Percentiles rank a stretch among this genome's conserved stretches.
Evolutionary conservation across 2,888 invertebrate species (phyloP).

Genomic region (Laspeyria flexula): DNA sequence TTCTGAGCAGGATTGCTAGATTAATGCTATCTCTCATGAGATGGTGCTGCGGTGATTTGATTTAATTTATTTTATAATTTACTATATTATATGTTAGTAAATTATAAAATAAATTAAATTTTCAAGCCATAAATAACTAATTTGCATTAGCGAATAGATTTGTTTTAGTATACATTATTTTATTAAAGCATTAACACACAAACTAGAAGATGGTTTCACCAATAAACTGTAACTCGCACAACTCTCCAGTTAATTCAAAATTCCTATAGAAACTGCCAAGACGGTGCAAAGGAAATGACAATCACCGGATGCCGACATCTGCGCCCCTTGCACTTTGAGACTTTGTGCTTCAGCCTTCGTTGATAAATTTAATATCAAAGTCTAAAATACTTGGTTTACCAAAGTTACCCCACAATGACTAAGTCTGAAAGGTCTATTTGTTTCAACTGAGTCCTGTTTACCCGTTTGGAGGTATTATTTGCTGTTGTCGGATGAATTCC

Average conservation of each 20-base stretch:
- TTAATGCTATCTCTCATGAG: too few relatives aligned
- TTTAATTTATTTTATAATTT: too few relatives aligned
- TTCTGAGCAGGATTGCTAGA: too few relatives aligned
- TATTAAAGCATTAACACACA: background rate
- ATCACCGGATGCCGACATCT: conserved; percentile 36
- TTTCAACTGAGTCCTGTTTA: background rate
- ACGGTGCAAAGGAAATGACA: conserved; percentile 33
- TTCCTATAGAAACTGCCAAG: conserved; percentile 25
- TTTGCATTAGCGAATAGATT: too few relatives aligned
- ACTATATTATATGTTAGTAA: too few relatives aligned
- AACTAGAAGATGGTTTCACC: too few relatives aligned
- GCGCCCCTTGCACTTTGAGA: conserved; percentile 11
- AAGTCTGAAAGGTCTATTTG: background rate
- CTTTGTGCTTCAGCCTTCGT: conserved; percentile 21
- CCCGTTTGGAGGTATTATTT: background rate
- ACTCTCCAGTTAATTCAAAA: conserved; percentile 18
- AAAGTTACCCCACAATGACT: conserved; percentile 9
- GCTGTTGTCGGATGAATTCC: too few relatives aligned
- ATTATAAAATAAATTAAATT: too few relatives aligned
- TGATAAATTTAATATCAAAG: conserved; percentile 37
- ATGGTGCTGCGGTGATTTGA: too few relatives aligned
- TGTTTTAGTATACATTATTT: too few relatives aligned
- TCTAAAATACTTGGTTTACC: background rate
- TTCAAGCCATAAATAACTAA: too few relatives aligned
- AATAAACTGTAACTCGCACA: too few relatives aligned